A percentile compares a stretch with the other conserved stretches of the same genome.
These are phyloP conservation scores for Nasonia oneida DNA, from an alignment of 2,888 invertebrate species.

Conservation along the genomic window DNA sequence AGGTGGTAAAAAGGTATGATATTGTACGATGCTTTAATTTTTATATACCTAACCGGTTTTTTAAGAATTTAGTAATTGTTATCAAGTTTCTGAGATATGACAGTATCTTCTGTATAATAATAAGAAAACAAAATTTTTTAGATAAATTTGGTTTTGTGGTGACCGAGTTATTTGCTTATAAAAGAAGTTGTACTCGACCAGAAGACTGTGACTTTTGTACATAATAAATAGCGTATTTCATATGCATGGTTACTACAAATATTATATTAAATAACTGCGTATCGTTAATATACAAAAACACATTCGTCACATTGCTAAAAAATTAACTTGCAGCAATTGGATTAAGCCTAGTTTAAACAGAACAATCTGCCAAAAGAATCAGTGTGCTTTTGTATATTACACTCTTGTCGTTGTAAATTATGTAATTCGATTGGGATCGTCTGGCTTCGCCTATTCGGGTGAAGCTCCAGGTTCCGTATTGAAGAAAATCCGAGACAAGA, in stretches of 20 bases:
- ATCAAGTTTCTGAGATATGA: background rate
- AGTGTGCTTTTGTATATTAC: slow-evolving; percentile 57
- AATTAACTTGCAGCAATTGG: slow-evolving; percentile 20
- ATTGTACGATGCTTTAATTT: slow-evolving; percentile 9
- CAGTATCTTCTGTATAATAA: background rate
- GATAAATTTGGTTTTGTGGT: background rate
- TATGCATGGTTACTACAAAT: slow-evolving; percentile 34
- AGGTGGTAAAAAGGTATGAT: background rate
- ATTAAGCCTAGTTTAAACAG: slow-evolving; percentile 18
- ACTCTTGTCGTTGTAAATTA: slow-evolving; percentile 30
- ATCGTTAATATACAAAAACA: slow-evolving; percentile 48
- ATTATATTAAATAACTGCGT: slow-evolving; percentile 23
- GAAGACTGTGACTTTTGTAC: slow-evolving; percentile 59
- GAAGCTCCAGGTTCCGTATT: slow-evolving; percentile 4
- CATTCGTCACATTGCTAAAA: slow-evolving; percentile 24
- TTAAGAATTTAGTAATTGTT: slow-evolving; percentile 18
- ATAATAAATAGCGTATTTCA: slow-evolving; percentile 50
- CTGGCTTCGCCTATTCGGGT: background rate
- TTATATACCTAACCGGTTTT: background rate
- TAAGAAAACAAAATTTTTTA: background rate
- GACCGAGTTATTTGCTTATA: slow-evolving; percentile 35
- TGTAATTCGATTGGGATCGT: background rate
- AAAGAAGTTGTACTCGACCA: slow-evolving; percentile 17
- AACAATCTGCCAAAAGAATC: slow-evolving; percentile 24
- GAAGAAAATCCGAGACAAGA: background rate